Evolutionary conservation across 2,113 vertebrate genomes (phyloP), one percentile per base, ranked within the genome.

Genomic region (Triplophysa tibetana): DNA sequence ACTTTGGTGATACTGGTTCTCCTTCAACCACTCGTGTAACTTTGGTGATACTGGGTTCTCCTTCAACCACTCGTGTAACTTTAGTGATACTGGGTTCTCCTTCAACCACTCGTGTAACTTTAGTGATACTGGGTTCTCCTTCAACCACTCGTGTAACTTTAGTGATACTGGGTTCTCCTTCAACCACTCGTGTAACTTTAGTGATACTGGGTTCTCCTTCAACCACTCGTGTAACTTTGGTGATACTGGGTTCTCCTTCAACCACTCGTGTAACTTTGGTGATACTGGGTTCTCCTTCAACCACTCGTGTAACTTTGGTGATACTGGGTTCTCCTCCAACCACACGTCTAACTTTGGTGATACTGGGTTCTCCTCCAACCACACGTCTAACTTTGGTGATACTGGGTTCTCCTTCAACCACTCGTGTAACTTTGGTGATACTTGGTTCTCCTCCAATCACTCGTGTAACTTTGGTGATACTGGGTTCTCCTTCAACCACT

Each of bases 1-100:
- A n/a, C n/a, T 77, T 86, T n/a, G 48, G 85, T 9, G 87, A 29
- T 14, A 69, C 29, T 48, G 78, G 56, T 52, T 87, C 72, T 85
- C 89, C 86, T 4, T 52, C 50, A 16, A 16, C 14, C 50, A 4
- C 85, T 33, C 33, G 33, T 33, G 33, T 86, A 5, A 88, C 60
- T 48, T 60, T 87, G 67, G 77, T 86, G 0, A 77, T 1, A 6
- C 1, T 33, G 4, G 52, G 17, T 8, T 54, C 52, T 54, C 17
- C 4, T 14, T 13, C 24, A 10, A 89, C 87, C 52, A 90, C 70
- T 78, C 86, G 10, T 16, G 50, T 52, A 16, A 52, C 50, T 52
- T 52, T 52, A 14, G 50, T 52, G 50, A 17, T 52, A 17, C 1
- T 52, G 13, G 50, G n/a, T 1, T 74, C 6, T 61, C 7, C 70